Base-by-base conservation (phyloP, 2,797 vertebrate genomes). In the Hydrocynus forskahlii region DNA sequence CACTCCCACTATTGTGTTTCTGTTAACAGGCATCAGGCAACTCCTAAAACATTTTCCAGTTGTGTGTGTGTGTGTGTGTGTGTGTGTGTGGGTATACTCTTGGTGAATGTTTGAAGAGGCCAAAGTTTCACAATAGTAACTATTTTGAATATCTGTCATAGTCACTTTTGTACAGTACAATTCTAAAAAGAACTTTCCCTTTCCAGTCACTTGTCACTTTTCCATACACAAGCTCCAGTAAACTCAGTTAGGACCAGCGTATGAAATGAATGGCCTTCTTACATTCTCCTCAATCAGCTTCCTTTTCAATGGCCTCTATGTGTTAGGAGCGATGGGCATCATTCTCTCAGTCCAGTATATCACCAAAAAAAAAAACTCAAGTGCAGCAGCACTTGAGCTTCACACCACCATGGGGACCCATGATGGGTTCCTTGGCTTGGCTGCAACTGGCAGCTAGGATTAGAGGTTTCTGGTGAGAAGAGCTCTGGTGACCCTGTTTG, bases 371-470 rank as follows among this genome's bases (percentile, higher is more conserved):
- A 81, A 72, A 45, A 67, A 0, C 67, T 69, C n/a, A 43, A 81
- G 57, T 64, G 68, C 75, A 68, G 75, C 29, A 70, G 70, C 81
- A 83, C 76, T 83, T 75, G 71, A 83, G 81, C 76, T 75, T 79
- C 81, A 79, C 64, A 48, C 76, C 81, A 69, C 81, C 76, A 78
- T 82, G 81, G 76, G 71, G 62, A 79, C 76, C 81, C 81, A 74
- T 62, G 81, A 78, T 83, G 64, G 64, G 81, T 70, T 79, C 67
- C 60, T 72, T 82, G 72, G 77, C 76, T 75, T 76, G 82, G 88
- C 91, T 92, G 93, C 90, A 89, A 91, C 90, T 88, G 93, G 92
- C 90, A 94, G 94, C 93, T 93, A 87, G 94, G 95, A 96, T 96
- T 94, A 96, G 89, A 89, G 96, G 89, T 89, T 90, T 78, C 83